Conservation (phyloP, 1,140 invertebrate genomes). For the Zeugodacus cucurbitae region DNA sequence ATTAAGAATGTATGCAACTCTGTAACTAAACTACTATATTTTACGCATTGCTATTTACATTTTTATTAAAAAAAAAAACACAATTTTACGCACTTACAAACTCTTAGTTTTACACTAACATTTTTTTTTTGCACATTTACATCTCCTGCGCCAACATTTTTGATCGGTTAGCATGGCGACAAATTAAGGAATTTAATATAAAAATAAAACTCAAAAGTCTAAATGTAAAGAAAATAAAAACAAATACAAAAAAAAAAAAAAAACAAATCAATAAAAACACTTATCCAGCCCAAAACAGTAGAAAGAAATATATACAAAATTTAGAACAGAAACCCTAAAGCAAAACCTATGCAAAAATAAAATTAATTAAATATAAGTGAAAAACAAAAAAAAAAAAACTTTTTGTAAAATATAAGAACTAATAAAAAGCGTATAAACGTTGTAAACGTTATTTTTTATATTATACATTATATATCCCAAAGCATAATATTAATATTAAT, state of each 20-base stretch:
- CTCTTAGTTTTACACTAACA: background rate
- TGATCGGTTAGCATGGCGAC: background rate
- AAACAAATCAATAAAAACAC: background rate
- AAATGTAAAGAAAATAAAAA: background rate
- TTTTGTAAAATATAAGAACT: slow-evolving; percentile 27
- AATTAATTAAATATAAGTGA: background rate
- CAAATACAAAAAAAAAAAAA: background rate
- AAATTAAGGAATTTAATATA: slow-evolving; percentile 23
- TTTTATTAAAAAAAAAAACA: background rate
- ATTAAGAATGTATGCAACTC: background rate
- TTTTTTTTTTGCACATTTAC: background rate
- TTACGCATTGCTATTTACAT: background rate
- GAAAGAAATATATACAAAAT: slow-evolving; percentile 18
- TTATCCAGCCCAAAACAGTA: slow-evolving; percentile 32
- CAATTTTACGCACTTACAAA: background rate
- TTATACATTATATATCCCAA: slow-evolving; percentile 40
- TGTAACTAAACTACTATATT: background rate
- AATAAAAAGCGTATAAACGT: slow-evolving; percentile 38
- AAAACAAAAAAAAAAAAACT: background rate
- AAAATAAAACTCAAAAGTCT: slow-evolving; percentile 14
- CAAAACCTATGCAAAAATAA: background rate
- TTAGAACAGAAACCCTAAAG: background rate
- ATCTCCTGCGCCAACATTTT: background rate
- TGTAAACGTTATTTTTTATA: slow-evolving; percentile 44
- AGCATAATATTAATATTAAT: background rate